Conservation (phyloP, 2,888 invertebrate species). For the Endotricha flammealis region DNA sequence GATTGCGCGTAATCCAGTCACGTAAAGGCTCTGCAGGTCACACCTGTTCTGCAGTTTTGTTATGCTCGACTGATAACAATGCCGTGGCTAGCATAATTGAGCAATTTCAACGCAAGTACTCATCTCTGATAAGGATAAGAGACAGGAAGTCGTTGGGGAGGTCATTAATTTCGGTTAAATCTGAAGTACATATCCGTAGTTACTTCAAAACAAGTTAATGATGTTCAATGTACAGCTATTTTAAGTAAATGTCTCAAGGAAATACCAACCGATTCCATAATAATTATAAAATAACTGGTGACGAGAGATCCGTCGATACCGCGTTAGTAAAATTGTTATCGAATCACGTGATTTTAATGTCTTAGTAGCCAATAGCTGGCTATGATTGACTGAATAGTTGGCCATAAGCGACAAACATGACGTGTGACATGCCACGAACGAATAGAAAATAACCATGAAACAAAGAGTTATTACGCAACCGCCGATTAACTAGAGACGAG, state of each 20-base stretch:
- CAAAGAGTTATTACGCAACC: conserved; percentile 37
- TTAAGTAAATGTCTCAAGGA: background rate
- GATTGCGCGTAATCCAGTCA: conserved; percentile 49
- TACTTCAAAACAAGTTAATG: background rate
- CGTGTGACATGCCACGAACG: conserved; percentile 44
- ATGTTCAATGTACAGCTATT: no score
- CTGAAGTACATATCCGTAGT: conserved; percentile 7
- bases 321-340: conserved; percentile 29
- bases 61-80: conserved; percentile 68
- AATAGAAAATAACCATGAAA: conserved; percentile 44
- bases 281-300: conserved; percentile 12
- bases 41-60: conserved; percentile 57
- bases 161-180: conserved; percentile 14
- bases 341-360: conserved; percentile 26
- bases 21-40: conserved; percentile 47
- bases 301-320: conserved; percentile 26
- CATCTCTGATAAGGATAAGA: conserved; percentile 61
- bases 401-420: conserved; percentile 33
- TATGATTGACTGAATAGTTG: conserved; percentile 23
- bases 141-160: conserved; percentile 47
- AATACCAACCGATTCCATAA: background rate
- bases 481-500: conserved; percentile 25
- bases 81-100: conserved; percentile 56
- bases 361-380: conserved; percentile 27
- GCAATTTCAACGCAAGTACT: conserved; percentile 56